phyloP scores from a whole-genome alignment of 2,797 vertebrate species.

The Sebastes steindachneri region DNA sequence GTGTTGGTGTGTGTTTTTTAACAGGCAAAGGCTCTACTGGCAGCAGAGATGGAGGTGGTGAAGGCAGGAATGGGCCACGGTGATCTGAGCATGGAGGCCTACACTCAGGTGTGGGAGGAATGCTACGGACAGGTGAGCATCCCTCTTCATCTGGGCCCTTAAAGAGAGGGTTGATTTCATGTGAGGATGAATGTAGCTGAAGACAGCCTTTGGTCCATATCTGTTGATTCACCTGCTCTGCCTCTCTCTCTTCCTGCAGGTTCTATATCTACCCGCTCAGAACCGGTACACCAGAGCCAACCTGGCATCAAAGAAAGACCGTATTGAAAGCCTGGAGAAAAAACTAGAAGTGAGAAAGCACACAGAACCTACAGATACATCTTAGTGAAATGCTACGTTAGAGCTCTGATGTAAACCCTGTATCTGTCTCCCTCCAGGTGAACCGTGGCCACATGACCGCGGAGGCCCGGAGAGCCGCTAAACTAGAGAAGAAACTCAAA shows the following conservation, averaged over 20 bases:
- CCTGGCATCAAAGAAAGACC: conserved; percentile 97
- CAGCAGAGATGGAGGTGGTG: conserved; percentile 97
- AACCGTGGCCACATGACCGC: conserved; percentile 98
- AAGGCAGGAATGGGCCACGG: conserved; percentile 97
- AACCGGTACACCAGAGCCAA: conserved; percentile 96
- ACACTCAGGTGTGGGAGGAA: conserved; percentile 99
- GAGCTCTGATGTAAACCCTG: neutral
- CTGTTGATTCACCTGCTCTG: neutral
- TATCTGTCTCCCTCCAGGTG: conserved; percentile 77
- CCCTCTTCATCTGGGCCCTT: neutral
- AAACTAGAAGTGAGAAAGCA: conserved; percentile 89
- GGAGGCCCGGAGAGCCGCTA: conserved; percentile 95
- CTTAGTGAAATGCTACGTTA: neutral
- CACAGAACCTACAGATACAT: neutral
- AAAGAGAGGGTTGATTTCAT: neutral
- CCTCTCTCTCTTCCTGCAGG: conserved; percentile 60
- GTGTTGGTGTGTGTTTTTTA: neutral
- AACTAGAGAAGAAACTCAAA: conserved; percentile 98
- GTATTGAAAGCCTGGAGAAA: conserved; percentile 97
- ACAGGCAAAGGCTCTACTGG: conserved; percentile 90
- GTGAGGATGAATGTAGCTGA: neutral
- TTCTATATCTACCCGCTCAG: conserved; percentile 93
- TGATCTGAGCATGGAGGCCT: conserved; percentile 97
- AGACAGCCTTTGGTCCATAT: fast-evolving
- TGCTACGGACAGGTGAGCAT: conserved; percentile 92